Percentiles rank a stretch among this genome's conserved stretches.
Conservation (phyloP, 2,797 vertebrate genomes). For the Ispidina lecontei region DNA sequence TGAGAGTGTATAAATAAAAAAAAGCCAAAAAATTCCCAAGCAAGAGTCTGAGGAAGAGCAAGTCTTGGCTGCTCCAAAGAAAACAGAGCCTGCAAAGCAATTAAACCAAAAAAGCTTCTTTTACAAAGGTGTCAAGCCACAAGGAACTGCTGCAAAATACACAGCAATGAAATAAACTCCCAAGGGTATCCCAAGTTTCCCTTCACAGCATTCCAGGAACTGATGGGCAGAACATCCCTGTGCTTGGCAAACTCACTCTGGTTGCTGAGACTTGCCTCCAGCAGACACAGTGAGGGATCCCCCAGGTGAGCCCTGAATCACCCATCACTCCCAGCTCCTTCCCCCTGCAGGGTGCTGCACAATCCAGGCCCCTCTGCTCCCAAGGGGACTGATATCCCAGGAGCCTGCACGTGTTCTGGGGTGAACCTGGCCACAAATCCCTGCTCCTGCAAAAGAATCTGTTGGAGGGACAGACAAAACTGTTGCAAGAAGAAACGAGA, state of each 20-base stretch:
- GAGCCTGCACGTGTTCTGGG: neutral
- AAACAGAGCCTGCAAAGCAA: neutral
- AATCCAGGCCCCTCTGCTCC: neutral
- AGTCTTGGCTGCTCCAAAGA: neutral
- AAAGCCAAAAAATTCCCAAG: neutral
- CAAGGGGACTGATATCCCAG: neutral
- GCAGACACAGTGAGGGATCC: neutral
- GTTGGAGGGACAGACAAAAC: neutral
- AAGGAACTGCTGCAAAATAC: neutral
- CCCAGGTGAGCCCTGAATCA: neutral
- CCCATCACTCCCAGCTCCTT: neutral
- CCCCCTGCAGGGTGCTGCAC: neutral
- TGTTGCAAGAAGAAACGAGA: neutral
- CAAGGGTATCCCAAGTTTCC: rapidly evolving
- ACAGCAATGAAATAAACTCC: neutral
- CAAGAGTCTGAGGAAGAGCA: neutral
- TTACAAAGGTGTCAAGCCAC: neutral
- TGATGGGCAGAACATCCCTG: neutral
- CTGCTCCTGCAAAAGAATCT: neutral
- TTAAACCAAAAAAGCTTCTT: neutral
- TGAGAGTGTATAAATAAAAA: neutral
- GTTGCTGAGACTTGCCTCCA: neutral
- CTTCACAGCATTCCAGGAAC: neutral
- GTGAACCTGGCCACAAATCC: neutral
- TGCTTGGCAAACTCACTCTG: neutral